Evolutionary conservation across 2,888 invertebrate species (phyloP), one percentile per base, ranked within the genome.

Genomic region (Epinotia bilunana): DNA sequence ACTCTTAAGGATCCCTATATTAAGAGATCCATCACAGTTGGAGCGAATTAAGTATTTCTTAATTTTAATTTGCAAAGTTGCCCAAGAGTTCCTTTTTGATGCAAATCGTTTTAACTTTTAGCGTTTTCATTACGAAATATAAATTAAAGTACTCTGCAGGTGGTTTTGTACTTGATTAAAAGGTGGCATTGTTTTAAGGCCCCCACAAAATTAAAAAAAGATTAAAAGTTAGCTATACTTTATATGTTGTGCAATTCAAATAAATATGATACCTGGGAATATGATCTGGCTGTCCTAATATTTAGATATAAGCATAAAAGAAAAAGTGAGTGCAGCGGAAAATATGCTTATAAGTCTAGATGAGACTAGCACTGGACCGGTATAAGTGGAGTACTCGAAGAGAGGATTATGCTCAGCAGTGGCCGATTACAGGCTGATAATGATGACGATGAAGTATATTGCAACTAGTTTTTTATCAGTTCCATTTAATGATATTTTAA

Each of bases 21-120:
- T 53, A n/a, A 53, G 53, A 79, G 82, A 80, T 83, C 79, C 80
- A 77, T 82, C 79, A 80, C 82, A 78, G 78, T 77, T 79, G 83
- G 79, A 86, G 84, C 86, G 85, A 86, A 84, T 89, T 89, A n/a
- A n/a, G n/a, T n/a, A 89, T 89, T 89, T 88, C 87, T 87, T 90
- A 87, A 90, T 90, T 89, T 89, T 87, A 89, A 90, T 90, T 88
- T 86, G 80, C 83, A 76, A 88, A 89, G 86, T 88, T 88, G 80
- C 74, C 79, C 81, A 81, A 84, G 84, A 83, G 82, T 81, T 84
- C 85, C 83, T 86, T 87, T 89, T 86, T 87, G 84, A 88, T 89
- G 90, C 86, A 89, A 88, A 90, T 90, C 86, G 85, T 84, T 86
- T 84, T 78, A 84, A 87, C 87, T 89, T 87, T 83, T 83, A 83